Conservation (phyloP, 2,113 vertebrate genomes). For the Kobus ellipsiprymnus region DNA sequence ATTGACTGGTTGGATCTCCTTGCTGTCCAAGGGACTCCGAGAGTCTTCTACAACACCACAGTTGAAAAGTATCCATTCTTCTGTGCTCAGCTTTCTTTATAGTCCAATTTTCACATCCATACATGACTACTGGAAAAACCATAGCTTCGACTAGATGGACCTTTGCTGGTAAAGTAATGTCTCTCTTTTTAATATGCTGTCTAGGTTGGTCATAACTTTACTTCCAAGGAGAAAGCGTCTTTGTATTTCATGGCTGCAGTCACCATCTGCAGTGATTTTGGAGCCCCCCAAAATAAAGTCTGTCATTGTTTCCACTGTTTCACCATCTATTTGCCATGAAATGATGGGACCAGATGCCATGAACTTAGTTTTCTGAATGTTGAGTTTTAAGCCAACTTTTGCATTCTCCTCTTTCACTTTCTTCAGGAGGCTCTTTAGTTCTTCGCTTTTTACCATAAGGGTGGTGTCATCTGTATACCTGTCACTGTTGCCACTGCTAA, state of each 20-base stretch:
- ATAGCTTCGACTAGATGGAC: not conserved
- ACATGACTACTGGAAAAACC: not conserved
- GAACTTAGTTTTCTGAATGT: not conserved
- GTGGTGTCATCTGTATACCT: not conserved
- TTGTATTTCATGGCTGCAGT: not conserved
- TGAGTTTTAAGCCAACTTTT: not conserved
- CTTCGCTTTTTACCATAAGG: not conserved
- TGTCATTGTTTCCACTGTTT: not conserved
- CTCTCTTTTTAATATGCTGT: not conserved
- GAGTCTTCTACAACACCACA: not conserved
- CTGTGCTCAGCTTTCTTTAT: not conserved
- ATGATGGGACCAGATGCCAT: not conserved
- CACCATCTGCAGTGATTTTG: not conserved
- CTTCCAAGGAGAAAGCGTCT: not conserved
- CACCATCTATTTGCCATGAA: not conserved
- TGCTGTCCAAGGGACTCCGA: not conserved
- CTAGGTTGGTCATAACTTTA: not conserved
- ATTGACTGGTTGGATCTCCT: not conserved
- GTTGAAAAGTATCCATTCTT: not conserved
- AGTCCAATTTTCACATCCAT: not conserved
- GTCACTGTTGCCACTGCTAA: accelerated
- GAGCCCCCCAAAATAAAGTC: not conserved
- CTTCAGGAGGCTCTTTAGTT: not conserved
- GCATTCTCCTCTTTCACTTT: not conserved
- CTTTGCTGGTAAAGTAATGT: not conserved